Base-by-base conservation (phyloP, 2,113 vertebrate genomes). In the Corydoras sp. region DNA sequence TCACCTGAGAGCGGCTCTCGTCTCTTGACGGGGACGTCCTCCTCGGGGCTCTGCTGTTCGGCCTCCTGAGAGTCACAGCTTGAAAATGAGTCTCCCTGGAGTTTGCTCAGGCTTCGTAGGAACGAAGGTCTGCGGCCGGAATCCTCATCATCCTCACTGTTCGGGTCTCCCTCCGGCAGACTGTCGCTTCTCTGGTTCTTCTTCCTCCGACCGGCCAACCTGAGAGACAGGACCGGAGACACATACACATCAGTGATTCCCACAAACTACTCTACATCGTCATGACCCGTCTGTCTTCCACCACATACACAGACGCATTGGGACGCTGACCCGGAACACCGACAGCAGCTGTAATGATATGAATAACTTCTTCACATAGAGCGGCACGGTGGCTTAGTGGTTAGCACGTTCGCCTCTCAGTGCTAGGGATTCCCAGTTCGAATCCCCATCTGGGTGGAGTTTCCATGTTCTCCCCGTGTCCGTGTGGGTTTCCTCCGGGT, bases 1-100 rank as follows among this genome's bases (percentile, higher is more conserved):
- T 89, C 84, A 96, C 94, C 93, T 68, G 93, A 96, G 54, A 96
- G 83, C 0, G 93, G 92, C 71, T 95, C 94, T 80, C 88, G 88
- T 64, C 83, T 82, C 83, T 89, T 89, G 29, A 88, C 79, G 43
- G 80, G 78, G 0, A 77, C 84, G 67, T 89, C 90, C n/a, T 88
- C 89, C 65, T 86, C 88, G 43, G 80, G 84, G 0, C 69, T 79
- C 55, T 86, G 82, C 75, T 87, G 84, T 30, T 91, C 89, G 0
- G 82, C 1, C 59, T 84, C 86, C 13, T 84, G 85, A 69, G 86
- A 88, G 10, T 86, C 87, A 1, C 90, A 88, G 84, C 93, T 91
- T 4, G 86, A 91, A 84, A 90, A 77, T 2, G 92, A 95, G 0
- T 91, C 90, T 0, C 90, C 85, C 65, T 82, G 89, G 63, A 90